Evolutionary conservation across 2,888 invertebrate species (phyloP), one percentile per base, ranked within the genome.

Genomic region (Pomacea canaliculata): DNA sequence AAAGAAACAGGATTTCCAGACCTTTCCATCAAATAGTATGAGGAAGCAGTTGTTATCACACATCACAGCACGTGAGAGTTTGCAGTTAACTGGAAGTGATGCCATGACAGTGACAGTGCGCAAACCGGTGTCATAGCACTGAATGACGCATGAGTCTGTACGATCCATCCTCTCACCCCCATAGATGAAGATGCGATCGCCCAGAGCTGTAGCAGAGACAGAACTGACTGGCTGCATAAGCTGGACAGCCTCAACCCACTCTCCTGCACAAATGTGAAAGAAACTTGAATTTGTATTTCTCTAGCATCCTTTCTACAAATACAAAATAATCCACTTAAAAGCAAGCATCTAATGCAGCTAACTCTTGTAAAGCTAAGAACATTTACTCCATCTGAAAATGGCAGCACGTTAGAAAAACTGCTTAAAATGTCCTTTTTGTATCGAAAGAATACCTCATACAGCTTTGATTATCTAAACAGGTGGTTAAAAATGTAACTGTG

Each of bases 161-260:
- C 84, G 81, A 78, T 86, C 86, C 71, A 86, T 86, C 73, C 84
- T 86, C 75, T 86, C 86, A 7, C 87, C 87, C 1, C 87, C 87
- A 76, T 87, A 86, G 23, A 86, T 80, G 48, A 83, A 83, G 48
- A 87, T 85, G 49, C 81, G 84, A 70, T 87, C 86, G 10, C 85
- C 85, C 7, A 83, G 78, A 1, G 86, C 84, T 10, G 86, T 85
- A 68, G 86, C 85, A 12, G 87, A 86, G 60, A 86, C 84, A 10
- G 86, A 86, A 70, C 87, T 86, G 48, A 86, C 85, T 0, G 85
- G 85, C 19, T 83, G 80, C 9, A 79, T 78, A 13, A 86, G 80
- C 27, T 83, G 80, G 2, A 82, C 82, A 2, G 81, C 82, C 37
- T 84, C 81, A 60, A 81, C 80, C 86, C 86, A 86, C 27, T 74